Percentiles rank a stretch among this genome's conserved stretches.
phyloP scores from a whole-genome alignment of 2,113 vertebrate genomes.

The Ascaphus truei region DNA sequence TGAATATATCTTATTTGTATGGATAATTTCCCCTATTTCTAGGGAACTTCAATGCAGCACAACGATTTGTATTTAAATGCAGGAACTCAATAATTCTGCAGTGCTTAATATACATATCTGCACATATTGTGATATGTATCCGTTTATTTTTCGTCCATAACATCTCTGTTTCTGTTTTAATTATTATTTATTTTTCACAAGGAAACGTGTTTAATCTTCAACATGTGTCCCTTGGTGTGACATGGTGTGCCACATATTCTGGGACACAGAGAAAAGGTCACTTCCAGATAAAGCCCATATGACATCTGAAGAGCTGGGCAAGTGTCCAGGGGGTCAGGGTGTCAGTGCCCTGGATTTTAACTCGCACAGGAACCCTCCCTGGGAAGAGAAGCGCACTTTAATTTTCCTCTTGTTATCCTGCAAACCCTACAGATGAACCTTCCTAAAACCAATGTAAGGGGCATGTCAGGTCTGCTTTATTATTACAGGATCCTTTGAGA shows the following conservation, averaged over 20 bases:
- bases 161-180: background rate
- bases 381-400: constrained; percentile 42
- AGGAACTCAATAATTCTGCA: too few species aligned
- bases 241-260: constrained; percentile 61
- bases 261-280: constrained; percentile 64
- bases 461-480: too few species aligned
- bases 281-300: constrained; percentile 61
- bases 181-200: constrained; percentile 47
- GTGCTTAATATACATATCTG: background rate
- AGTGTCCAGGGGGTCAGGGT: constrained; percentile 48
- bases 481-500: too few species aligned
- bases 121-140: background rate
- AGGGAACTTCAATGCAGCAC: too few species aligned
- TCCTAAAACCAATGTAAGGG: background rate
- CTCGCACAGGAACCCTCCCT: too few species aligned
- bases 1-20: too few species aligned
- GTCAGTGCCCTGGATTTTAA: background rate
- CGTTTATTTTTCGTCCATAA: background rate
- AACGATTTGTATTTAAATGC: too few species aligned
- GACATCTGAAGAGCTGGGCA: constrained; percentile 61
- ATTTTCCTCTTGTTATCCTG: constrained; percentile 34
- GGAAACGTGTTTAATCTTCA: constrained; percentile 58
- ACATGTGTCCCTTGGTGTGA: constrained; percentile 60
- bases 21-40: too few species aligned
- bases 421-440: background rate